These are phyloP conservation scores for Stenolophus ochropezus DNA, from an alignment of 2,888 invertebrate genomes.

Conservation along the genomic window DNA sequence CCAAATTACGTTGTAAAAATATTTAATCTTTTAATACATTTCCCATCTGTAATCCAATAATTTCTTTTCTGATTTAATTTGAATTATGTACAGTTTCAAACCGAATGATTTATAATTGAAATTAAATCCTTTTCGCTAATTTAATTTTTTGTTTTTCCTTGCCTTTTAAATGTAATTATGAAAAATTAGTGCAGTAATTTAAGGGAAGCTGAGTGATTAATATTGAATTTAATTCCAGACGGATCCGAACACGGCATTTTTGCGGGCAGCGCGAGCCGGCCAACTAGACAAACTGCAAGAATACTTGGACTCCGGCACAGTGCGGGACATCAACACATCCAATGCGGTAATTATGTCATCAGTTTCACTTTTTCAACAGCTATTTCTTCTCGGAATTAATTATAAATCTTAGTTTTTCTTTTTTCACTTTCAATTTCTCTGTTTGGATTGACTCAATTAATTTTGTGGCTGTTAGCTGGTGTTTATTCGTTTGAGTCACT, in stretches of 20 bases:
- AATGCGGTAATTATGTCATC: constrained; percentile 85
- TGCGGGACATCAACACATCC: constrained; percentile 97
- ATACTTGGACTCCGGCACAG: constrained; percentile 88
- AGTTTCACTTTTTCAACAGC: constrained; percentile 14
- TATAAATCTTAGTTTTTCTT: background rate
- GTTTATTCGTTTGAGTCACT: background rate
- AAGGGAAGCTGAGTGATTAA: background rate
- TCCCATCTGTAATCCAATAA: too few relatives aligned
- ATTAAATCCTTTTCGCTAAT: too few relatives aligned
- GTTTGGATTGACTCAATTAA: background rate
- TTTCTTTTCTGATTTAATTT: too few relatives aligned
- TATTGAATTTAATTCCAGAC: constrained; percentile 78
- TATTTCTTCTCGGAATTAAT: constrained; percentile 17
- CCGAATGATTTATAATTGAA: too few relatives aligned
- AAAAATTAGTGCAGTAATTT: background rate
- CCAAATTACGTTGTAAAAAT: too few relatives aligned
- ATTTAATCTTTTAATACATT: too few relatives aligned
- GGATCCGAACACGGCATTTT: constrained; percentile 97
- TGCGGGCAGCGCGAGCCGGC: constrained; percentile 97
- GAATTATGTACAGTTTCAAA: too few relatives aligned
- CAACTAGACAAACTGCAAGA: constrained; percentile 96
- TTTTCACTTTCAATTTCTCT: background rate
- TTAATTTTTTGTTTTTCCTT: too few relatives aligned
- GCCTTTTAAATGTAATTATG: too few relatives aligned
- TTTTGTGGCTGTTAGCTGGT: background rate